Evolutionary conservation across 2,888 invertebrate species (phyloP).

Genomic region (Patella depressa): DNA sequence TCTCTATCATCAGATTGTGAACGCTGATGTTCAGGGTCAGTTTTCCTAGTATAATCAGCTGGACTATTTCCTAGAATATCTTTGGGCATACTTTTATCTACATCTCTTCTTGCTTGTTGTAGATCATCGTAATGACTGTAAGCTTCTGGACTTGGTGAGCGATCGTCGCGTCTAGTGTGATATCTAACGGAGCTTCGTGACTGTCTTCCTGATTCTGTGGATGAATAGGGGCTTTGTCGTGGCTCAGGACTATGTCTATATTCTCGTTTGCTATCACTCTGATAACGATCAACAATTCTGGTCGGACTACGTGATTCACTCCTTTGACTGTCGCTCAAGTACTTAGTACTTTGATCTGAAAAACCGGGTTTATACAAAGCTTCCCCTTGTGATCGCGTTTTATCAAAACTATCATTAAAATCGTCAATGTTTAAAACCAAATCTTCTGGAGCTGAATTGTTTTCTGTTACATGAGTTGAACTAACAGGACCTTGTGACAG

Average conservation of each 20-base stretch:
- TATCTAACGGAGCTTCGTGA: neutral
- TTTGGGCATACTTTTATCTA: conserved; percentile 31
- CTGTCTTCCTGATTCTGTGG: conserved; percentile 11
- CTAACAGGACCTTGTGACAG: conserved; percentile 33
- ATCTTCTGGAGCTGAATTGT: conserved; percentile 4
- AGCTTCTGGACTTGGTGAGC: conserved; percentile 6
- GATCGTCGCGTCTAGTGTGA: neutral
- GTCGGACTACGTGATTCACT: conserved; percentile 14
- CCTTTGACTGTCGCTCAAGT: neutral
- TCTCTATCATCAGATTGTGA: neutral
- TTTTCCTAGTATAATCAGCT: no score
- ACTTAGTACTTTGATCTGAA: neutral
- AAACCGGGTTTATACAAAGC: neutral
- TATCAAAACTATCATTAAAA: conserved; percentile 11
- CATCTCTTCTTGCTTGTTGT: conserved; percentile 52
- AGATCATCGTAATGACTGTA: conserved; percentile 44
- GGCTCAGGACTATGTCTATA: conserved; percentile 13
- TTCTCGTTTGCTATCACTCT: neutral
- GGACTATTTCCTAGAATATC: neutral
- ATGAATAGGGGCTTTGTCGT: neutral
- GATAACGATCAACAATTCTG: conserved; percentile 1
- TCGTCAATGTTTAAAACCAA: neutral
- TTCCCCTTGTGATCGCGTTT: neutral
- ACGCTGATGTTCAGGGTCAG: neutral
- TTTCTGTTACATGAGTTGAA: conserved; percentile 15